A percentile compares a stretch with the other conserved stretches of the same genome.
These are phyloP conservation scores for Crioceris asparagi DNA, from an alignment of 2,888 invertebrate genomes.

Conservation along the genomic window DNA sequence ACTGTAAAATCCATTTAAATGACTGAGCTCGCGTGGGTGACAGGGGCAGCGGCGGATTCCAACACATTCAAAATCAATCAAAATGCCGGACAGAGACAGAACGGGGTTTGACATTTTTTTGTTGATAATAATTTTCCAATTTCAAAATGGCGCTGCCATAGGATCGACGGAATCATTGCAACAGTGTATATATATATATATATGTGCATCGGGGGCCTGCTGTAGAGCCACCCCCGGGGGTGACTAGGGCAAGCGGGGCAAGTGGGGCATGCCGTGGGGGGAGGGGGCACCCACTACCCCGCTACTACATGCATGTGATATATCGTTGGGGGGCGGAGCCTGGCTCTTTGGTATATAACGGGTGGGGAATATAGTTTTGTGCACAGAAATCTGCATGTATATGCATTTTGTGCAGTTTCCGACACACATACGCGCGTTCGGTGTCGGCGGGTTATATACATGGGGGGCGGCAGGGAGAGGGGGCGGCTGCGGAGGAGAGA, in stretches of 20 bases:
- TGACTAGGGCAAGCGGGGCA: no score
- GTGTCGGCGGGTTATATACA: constrained; percentile 8
- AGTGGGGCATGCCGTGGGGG: constrained; percentile 19
- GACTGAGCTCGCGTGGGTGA: no score
- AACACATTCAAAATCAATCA: no score
- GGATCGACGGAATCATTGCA: constrained; percentile 14
- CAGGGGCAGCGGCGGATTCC: no score
- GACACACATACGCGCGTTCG: constrained; percentile 17
- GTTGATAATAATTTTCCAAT: constrained; percentile 29
- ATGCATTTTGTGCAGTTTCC: constrained; percentile 19
- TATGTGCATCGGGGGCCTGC: no score
- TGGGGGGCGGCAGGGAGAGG: not conserved
- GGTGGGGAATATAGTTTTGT: constrained; percentile 30
- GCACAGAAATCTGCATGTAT: constrained; percentile 12
- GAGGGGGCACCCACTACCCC: constrained; percentile 23
- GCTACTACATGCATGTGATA: constrained; percentile 29
- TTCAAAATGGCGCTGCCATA: constrained; percentile 29
- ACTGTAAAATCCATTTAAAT: no score
- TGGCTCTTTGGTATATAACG: constrained; percentile 29
- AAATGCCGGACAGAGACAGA: no score
- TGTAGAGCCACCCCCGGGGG: no score
- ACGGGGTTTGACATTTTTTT: no score
- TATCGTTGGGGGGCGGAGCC: constrained; percentile 28
- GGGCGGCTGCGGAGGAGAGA: not conserved
- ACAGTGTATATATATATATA: constrained; percentile 22